Percentiles rank a stretch among this genome's conserved stretches.
Evolutionary conservation across 2,113 vertebrate genomes (phyloP).

Genomic region (Acinonyx jubatus): DNA sequence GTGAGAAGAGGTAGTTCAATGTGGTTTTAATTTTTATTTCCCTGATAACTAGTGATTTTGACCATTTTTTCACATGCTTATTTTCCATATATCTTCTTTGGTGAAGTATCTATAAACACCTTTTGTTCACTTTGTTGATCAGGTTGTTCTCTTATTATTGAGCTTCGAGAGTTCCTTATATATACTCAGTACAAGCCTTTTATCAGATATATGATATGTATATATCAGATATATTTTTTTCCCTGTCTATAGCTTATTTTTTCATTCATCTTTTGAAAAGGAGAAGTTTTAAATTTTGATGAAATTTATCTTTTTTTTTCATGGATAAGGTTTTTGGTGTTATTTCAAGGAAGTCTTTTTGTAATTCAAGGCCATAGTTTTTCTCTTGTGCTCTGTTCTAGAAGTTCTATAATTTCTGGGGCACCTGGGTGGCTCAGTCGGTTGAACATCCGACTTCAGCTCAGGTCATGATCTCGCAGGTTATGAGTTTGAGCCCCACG

Average conservation of each 20-base stretch:
- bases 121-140: not conserved
- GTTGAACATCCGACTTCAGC: too few relatives aligned
- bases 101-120: not conserved
- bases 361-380: not conserved
- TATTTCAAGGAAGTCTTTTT: slow-evolving; percentile 9
- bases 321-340: not conserved
- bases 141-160: not conserved
- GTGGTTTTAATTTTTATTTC: not conserved
- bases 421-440: too few relatives aligned
- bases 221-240: not conserved
- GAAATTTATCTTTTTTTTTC: not conserved
- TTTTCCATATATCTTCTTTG: not conserved
- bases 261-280: not conserved
- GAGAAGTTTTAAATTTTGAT: not conserved
- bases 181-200: not conserved
- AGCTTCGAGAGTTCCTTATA: not conserved
- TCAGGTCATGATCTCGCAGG: too few relatives aligned
- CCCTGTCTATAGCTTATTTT: not conserved
- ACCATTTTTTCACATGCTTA: not conserved
- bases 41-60: not conserved
- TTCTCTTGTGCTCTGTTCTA: not conserved
- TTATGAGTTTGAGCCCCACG: too few relatives aligned
- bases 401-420: not conserved
- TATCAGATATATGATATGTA: not conserved
- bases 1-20: not conserved